phyloP scores from a whole-genome alignment of 2,888 invertebrate species.

The Neuroscelio doddi region DNA sequence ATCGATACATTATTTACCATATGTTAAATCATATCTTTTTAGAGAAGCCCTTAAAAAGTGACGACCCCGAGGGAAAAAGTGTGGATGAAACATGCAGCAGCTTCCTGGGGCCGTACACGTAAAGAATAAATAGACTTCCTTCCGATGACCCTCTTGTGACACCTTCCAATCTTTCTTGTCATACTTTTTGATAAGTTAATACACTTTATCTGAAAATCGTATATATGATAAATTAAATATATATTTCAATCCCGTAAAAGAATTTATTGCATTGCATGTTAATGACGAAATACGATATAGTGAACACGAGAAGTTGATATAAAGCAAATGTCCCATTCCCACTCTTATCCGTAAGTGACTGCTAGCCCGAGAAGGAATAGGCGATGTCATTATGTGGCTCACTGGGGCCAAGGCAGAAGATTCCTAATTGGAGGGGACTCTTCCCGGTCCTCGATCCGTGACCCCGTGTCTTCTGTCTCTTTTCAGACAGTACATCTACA shows the following conservation, averaged over 20 bases:
- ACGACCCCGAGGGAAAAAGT: too few relatives aligned
- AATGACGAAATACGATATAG: too few relatives aligned
- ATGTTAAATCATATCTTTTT: neutral
- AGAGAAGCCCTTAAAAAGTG: too few relatives aligned
- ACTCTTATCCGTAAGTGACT: constrained; percentile 21
- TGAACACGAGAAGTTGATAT: constrained; percentile 23
- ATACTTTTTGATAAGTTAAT: too few relatives aligned
- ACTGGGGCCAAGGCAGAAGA: constrained; percentile 30
- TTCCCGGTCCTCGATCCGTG: constrained; percentile 25
- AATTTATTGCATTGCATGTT: too few relatives aligned
- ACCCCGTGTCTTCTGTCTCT: constrained; percentile 39
- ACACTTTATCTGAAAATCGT: neutral
- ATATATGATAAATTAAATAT: neutral
- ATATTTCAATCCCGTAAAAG: too few relatives aligned
- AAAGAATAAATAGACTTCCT: neutral
- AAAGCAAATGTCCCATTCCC: constrained; percentile 25
- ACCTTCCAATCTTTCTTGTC: too few relatives aligned
- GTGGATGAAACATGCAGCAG: too few relatives aligned
- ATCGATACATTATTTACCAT: constrained; percentile 3
- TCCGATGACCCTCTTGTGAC: neutral
- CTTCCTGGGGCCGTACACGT: too few relatives aligned
- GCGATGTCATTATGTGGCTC: constrained; percentile 30
- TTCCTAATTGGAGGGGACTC: constrained; percentile 54
- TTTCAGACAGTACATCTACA: constrained; percentile 39
- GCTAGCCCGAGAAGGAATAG: neutral